Evolutionary conservation across 2,888 invertebrate species (phyloP).

Genomic region (Coelopa pilipes): DNA sequence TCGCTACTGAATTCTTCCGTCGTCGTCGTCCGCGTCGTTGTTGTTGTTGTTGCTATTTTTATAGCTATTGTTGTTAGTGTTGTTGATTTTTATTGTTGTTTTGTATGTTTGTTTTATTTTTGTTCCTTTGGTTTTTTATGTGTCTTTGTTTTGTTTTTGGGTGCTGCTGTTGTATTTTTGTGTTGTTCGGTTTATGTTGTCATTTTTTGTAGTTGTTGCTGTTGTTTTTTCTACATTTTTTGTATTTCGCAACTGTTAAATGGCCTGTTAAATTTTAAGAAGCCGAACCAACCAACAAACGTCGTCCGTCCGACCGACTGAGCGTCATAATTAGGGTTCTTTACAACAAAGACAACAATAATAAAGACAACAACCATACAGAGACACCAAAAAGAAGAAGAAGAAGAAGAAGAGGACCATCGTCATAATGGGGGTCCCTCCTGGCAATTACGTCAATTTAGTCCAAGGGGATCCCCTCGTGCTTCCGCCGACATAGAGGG

Average conservation of each 20-base stretch:
- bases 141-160: background rate
- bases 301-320: too few species aligned
- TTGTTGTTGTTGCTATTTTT: conserved; percentile 4
- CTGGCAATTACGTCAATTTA: conserved; percentile 8
- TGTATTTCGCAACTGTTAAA: conserved; percentile 10
- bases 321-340: conserved; percentile 3
- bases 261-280: conserved; percentile 21
- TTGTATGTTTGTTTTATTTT: conserved; percentile 5
- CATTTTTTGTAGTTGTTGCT: background rate
- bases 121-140: background rate
- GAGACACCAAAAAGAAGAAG: too few species aligned
- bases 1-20: too few species aligned
- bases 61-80: background rate
- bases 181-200: conserved; percentile 5
- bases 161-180: conserved; percentile 1
- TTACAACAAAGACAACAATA: background rate
- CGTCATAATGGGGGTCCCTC: background rate
- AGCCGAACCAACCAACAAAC: background rate
- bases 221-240: background rate
- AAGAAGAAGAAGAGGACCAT: too few species aligned
- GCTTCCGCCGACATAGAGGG: background rate
- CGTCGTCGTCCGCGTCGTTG: background rate
- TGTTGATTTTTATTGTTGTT: too few species aligned
- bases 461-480: background rate
- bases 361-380: too few species aligned